Conservation (phyloP, 2,888 invertebrate genomes). For the Acleris sparsana region DNA sequence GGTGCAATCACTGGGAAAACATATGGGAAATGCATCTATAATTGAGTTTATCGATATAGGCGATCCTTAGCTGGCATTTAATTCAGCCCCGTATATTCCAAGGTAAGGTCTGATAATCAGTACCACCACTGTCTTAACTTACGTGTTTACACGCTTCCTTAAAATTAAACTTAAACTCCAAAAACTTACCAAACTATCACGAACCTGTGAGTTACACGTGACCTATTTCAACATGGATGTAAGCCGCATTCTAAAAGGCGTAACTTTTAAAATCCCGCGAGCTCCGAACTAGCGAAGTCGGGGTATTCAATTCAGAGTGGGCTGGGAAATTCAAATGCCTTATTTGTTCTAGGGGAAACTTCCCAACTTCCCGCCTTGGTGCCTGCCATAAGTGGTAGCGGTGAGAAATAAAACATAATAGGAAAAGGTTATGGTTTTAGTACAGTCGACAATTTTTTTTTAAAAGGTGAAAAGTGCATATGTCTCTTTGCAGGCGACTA, state of each 20-base stretch:
- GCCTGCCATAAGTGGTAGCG: constrained; percentile 4
- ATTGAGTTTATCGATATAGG: too few species aligned
- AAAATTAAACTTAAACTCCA: background rate
- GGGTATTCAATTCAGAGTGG: constrained; percentile 37
- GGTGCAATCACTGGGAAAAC: too few species aligned
- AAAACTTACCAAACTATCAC: background rate
- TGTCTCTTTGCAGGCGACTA: too few species aligned
- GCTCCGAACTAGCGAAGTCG: constrained; percentile 32
- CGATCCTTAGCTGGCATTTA: too few species aligned
- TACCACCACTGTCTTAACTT: too few species aligned
- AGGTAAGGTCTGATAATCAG: too few species aligned
- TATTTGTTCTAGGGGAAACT: constrained; percentile 37
- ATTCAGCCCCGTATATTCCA: too few species aligned
- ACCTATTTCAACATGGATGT: constrained; percentile 9
- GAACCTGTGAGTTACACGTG: background rate
- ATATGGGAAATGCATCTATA: too few species aligned
- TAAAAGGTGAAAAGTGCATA: too few species aligned
- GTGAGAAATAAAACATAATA: background rate
- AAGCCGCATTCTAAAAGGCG: constrained; percentile 30
- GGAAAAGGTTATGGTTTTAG: too few species aligned
- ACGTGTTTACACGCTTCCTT: background rate
- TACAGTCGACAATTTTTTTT: too few species aligned
- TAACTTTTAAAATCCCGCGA: constrained; percentile 34
- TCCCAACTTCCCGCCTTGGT: constrained; percentile 23
- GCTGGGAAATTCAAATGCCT: constrained; percentile 38